Conservation (phyloP, 2,888 invertebrate species). For the Xanthorhoe designata region DNA sequence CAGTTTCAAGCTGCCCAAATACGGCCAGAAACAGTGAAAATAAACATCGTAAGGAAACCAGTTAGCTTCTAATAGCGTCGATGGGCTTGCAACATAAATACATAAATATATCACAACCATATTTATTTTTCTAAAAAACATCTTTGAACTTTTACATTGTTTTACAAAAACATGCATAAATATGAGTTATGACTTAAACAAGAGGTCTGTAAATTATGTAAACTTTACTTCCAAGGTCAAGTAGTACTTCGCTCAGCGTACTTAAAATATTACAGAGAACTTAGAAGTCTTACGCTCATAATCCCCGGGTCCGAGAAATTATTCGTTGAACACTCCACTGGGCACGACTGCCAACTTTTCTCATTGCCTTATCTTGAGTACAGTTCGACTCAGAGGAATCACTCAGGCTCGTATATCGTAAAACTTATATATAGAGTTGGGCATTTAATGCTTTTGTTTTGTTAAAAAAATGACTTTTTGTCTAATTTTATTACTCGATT, state of each 20-base stretch:
- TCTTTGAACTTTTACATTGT: neutral
- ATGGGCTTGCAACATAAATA: too few species aligned
- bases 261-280: constrained; percentile 20
- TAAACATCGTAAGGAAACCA: too few species aligned
- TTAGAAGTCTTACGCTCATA: constrained; percentile 25
- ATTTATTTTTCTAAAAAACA: too few species aligned
- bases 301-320: constrained; percentile 31
- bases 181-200: neutral
- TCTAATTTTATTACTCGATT: too few species aligned
- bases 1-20: too few species aligned
- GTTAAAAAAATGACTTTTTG: too few species aligned
- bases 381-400: neutral
- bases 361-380: constrained; percentile 35
- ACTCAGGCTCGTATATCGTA: neutral
- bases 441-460: too few species aligned
- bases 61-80: too few species aligned
- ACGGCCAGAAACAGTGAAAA: too few species aligned
- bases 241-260: constrained; percentile 5
- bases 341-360: constrained; percentile 33
- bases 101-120: too few species aligned
- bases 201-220: neutral
- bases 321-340: constrained; percentile 31
- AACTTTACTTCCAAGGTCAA: constrained; percentile 5
- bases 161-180: neutral
- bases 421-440: too few species aligned